Evolutionary conservation across 37 sponge, comb jelly and placozoan species (phyloP), one percentile per base, ranked within the genome.

Genomic region (Agelas oroides): DNA sequence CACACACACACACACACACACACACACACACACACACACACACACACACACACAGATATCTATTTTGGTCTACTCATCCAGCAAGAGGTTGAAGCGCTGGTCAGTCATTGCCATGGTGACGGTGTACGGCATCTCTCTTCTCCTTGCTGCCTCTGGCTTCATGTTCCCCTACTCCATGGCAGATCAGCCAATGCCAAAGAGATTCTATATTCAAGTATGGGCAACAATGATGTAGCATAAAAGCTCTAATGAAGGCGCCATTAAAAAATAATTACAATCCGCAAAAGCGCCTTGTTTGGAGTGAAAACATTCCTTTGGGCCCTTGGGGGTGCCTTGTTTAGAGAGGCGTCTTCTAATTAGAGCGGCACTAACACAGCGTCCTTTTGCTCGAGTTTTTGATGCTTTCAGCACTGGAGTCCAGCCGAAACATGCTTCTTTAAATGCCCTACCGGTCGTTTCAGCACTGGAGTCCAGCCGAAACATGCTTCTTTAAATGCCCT

Each of bases 171-270:
- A 81, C 69, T 85, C 86, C 21, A 40, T 79, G 65, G 46, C 20
- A 1, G 70, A 54, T 52, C 59, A 16, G 20, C 88, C 88, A 25
- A 72, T 12, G 15, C 88, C 88, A 54, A 87, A 87, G 65, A 64
- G 89, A 46, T 23, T 89, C 57, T 83, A 62, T 70, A 27, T 82
- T 28, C 82, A 75, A 57, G 88, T 75, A 37, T n/a, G n/a, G n/a
- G 16, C 13, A 19, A 25, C 23, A 15, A 12, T 23, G 12, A 25
- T n/a, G 27, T 24, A 23, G 58, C 58, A 19, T 56, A 15, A 56
- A 15, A 19, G 58, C 18, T 56, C n/a, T n/a, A n/a, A n/a, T n/a
- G n/a, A n/a, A n/a, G n/a, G n/a, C n/a, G n/a, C n/a, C n/a, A n/a
- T n/a, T n/a, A n/a, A n/a, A n/a, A n/a, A n/a, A n/a, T n/a, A n/a